Conservation (phyloP, 92 coral and sea anemone genomes). For the Porites divaricata region DNA sequence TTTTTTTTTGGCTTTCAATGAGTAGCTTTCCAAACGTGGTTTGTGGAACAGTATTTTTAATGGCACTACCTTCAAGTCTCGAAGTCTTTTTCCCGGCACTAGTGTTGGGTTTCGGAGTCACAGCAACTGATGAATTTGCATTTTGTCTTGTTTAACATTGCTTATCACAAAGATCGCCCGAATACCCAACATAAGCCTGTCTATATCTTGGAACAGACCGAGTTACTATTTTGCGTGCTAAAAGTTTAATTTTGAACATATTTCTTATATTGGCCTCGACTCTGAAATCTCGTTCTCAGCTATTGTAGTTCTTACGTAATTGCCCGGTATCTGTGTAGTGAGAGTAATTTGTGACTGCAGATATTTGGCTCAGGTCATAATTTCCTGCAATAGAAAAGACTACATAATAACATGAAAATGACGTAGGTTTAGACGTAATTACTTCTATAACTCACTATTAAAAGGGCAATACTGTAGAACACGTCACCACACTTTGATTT, state of each 20-base stretch:
- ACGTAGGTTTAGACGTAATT: neutral
- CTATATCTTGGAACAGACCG: neutral
- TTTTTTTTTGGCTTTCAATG: no score
- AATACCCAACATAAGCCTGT: no score
- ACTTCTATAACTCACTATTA: neutral
- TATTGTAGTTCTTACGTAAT: slow-evolving; percentile 2
- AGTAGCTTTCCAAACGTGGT: no score
- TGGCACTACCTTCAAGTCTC: no score
- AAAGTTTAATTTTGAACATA: neutral
- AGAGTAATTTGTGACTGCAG: neutral
- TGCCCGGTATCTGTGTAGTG: neutral
- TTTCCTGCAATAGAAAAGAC: neutral
- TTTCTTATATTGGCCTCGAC: neutral
- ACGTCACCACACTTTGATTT: neutral
- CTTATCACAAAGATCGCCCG: no score
- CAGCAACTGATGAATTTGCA: no score
- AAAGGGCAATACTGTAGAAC: neutral
- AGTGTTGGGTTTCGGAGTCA: no score
- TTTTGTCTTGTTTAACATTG: no score
- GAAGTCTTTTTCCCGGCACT: no score
- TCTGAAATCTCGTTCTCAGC: neutral
- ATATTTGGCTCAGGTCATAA: neutral
- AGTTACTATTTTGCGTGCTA: neutral
- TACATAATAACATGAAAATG: neutral
- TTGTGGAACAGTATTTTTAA: no score